Conservation (phyloP, 1,140 invertebrate species). For the Tetragonula clypearis region DNA sequence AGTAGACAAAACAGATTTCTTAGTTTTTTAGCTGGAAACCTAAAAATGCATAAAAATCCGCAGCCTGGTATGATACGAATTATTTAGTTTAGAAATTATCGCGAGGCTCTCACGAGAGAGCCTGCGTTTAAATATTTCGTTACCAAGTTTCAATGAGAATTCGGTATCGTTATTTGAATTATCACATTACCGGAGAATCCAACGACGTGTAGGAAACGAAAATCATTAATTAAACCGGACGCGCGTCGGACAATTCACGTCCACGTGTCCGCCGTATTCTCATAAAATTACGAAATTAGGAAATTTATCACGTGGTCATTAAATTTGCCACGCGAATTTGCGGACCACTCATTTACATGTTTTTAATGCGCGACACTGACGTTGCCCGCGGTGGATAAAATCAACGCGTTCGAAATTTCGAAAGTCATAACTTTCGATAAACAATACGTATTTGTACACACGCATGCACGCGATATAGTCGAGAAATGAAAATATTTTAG, state of each 20-base stretch:
- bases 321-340: neutral
- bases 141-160: too few species aligned
- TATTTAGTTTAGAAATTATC: too few species aligned
- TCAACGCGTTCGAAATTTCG: neutral
- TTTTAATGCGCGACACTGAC: neutral
- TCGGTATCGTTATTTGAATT: neutral
- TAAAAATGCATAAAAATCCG: too few species aligned
- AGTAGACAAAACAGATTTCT: too few species aligned
- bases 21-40: too few species aligned
- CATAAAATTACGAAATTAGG: neutral
- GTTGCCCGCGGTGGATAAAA: neutral
- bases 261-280: neutral
- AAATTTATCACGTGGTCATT: constrained; percentile 1
- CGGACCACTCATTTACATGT: neutral
- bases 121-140: too few species aligned
- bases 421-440: too few species aligned
- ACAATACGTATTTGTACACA: too few species aligned
- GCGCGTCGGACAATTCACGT: neutral
- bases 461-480: neutral
- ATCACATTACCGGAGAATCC: neutral
- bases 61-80: too few species aligned
- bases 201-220: neutral
- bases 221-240: neutral
- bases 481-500: neutral
- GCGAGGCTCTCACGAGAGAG: too few species aligned